Base-by-base conservation (phyloP, 2,888 invertebrate genomes). In the Acleris sparsana region DNA sequence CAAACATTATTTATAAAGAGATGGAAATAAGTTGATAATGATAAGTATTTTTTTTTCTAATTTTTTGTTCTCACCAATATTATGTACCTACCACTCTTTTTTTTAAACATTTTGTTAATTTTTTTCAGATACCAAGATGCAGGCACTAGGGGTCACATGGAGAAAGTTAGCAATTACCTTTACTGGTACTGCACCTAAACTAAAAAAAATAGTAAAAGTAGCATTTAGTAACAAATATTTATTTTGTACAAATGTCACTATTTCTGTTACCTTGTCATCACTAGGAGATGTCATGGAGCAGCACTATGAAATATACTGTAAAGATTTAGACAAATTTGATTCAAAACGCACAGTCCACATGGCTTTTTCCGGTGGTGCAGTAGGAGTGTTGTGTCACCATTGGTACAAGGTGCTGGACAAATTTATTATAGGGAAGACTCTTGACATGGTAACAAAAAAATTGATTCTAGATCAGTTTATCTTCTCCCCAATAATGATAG, bases 391-490 rank as follows among this genome's bases (percentile, higher is more conserved):
- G 16, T 97, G 97, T 76, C 98, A 99, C 80, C 95, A 95, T 80
- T 98, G 98, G 97, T 99, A 99, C 82, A 94, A 95, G 78, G 93
- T 95, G 72, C 89, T 99, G 75, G 98, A 98, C 80, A 93, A 88
- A 68, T 93, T 93, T 77, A 86, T 97, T 55, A 95, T 97, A 7
- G 97, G 97, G 1, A 94, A 95, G 75, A 93, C 95, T 4, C 79
- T 96, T 20, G 88, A 87, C 39, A 93, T 94, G 79, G 95, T 97
- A 2, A 76, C 94, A 33, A 97, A 96, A 80, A 98, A 98, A 89
- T 94, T 98, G 51, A 57, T 96, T 1, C 84, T 97, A 9, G 98
- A 99, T 85, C 98, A 98, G 88, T 71, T 97, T 20, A 87, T 98
- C 70, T 97, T 97, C 80, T 98, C 98, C 1, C 98, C 98, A 0